A percentile compares a stretch with the other conserved stretches of the same genome.
phyloP scores from a whole-genome alignment of 1,140 invertebrate genomes.

The Aphis gossypii region DNA sequence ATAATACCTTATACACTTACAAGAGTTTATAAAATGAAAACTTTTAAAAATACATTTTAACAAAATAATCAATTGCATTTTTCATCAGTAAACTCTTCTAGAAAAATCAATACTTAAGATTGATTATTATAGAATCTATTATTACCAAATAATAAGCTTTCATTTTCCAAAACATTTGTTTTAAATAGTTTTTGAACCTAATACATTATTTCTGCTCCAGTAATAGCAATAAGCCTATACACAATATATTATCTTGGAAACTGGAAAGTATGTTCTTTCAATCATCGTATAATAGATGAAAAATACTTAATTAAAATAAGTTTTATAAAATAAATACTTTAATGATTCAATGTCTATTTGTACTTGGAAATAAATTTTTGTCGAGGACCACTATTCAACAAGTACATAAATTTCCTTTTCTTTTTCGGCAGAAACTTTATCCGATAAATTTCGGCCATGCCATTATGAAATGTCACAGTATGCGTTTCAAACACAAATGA shows the following conservation, averaged over 20 bases:
- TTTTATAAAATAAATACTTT: not conserved
- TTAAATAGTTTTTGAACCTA: not conserved
- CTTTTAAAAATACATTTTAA: not conserved
- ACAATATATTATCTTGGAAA: not conserved
- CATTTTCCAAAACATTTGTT: not conserved
- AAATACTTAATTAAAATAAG: not conserved
- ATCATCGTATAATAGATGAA: not conserved
- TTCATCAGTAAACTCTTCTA: not conserved
- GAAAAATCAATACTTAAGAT: not conserved
- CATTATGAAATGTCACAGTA: not conserved
- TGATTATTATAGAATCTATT: slow-evolving; percentile 10
- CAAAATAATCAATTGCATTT: not conserved
- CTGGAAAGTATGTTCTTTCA: not conserved
- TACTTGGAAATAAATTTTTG: not conserved
- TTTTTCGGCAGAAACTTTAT: not conserved
- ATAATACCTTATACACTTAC: not conserved
- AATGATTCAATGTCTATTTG: not conserved
- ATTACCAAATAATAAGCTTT: not conserved
- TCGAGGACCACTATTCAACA: not conserved
- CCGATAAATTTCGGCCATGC: not conserved
- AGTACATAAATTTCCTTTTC: not conserved
- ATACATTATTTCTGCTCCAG: not conserved
- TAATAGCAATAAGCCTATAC: not conserved
- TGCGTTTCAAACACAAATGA: not conserved
- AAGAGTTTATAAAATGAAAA: not conserved